Evolutionary conservation across 2,113 vertebrate genomes (phyloP).

Genomic region (Origma solitaria): DNA sequence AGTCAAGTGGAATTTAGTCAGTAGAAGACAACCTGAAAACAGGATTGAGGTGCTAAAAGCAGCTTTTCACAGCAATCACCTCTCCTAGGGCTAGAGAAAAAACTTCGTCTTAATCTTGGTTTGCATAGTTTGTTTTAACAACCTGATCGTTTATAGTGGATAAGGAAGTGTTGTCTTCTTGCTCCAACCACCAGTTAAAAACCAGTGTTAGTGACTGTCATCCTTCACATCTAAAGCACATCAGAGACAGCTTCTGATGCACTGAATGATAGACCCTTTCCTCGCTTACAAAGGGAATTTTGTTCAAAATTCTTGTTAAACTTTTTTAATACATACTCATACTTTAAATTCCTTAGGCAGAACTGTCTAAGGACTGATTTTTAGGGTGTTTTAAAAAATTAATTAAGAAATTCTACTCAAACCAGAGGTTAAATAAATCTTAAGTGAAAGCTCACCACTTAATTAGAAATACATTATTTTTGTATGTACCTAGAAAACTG

Average conservation of each 20-base stretch:
- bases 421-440: not conserved
- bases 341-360: not conserved
- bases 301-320: not conserved
- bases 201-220: not conserved
- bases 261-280: not conserved
- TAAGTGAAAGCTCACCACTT: not conserved
- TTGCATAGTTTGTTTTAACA: not conserved
- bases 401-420: not conserved
- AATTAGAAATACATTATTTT: not conserved
- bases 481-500: not conserved
- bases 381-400: not conserved
- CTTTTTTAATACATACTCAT: not conserved
- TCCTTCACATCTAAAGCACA: not conserved
- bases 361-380: not conserved
- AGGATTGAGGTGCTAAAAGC: not conserved
- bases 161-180: not conserved
- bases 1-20: not conserved
- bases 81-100: not conserved
- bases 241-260: not conserved
- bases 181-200: not conserved
- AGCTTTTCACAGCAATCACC: not conserved
- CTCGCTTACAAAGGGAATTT: not conserved
- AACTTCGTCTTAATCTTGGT: not conserved
- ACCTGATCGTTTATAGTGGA: not conserved
- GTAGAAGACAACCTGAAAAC: not conserved